Evolutionary conservation across 1,140 invertebrate genomes (phyloP), one percentile per base, ranked within the genome.

Genomic region (Psix sp.): DNA sequence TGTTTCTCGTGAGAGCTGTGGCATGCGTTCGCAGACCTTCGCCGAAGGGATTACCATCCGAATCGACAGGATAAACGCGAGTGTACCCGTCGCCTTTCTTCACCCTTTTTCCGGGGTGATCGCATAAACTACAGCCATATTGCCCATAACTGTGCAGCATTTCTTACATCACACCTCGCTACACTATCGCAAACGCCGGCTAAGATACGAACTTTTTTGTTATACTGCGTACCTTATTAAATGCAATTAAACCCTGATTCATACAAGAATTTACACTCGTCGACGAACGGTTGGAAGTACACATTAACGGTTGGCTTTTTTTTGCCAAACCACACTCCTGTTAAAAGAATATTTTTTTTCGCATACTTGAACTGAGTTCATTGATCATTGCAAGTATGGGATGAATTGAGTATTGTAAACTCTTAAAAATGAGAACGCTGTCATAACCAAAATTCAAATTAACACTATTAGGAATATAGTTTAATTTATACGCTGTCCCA

Each of bases 221-320:
- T 39, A 36, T 52, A 57, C 3, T 33, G 13, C 16, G 20, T 11
- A 1, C n/a, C 45, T 15, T 73, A 6, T 45, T 17, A 42, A 9
- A 17, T 31, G 16, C 76, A 79, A 14, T 14, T 39, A 21, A 79
- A 70, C 10, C 68, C 73, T 17, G 63, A 15, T 1, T 40, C 26
- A 17, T 63, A 43, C 26, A 71, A 31, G n/a, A 20, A 7, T 62
- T 48, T 38, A 35, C 21, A 10, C 45, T 75, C 74, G 5, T 42
- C 29, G n/a, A 72, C 63, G 31, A 78, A 77, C 18, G 77, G 74
- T 24, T 48, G 62, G 10, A 75, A 49, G 49, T 65, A 77, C 16
- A 52, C 51, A 17, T 68, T 68, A 16, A 74, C 54, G 14, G 21
- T 24, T 5, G 68, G 77, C 39, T 78, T 76, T 17, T 20, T 38